Evolutionary conservation across 2,797 vertebrate genomes (phyloP), one percentile per base, ranked within the genome.

Genomic region (Staurois parvus): DNA sequence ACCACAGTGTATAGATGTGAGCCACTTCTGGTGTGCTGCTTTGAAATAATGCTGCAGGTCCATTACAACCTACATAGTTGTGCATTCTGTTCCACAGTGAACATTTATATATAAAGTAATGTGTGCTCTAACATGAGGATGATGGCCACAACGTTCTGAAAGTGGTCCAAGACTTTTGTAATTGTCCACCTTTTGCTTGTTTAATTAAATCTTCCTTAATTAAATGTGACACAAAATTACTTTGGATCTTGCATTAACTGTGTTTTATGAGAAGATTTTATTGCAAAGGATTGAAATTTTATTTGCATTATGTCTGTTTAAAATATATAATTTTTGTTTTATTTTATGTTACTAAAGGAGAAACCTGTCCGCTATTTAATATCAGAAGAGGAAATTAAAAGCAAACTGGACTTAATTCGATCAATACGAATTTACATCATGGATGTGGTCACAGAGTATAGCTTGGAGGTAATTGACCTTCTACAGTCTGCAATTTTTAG

Each of bases 381-480:
- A 88, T 94, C 88, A 21, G 92, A 94, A 84, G 86, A 95, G 30
- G 94, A 94, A 0, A 90, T 6, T 28, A 85, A 88, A 74, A 91
- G 86, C 83, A 91, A 93, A 80, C 5, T 88, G 19, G 26, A 68
- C 42, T 90, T 99, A 78, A 90, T 89, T 0, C 78, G 91, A 70
- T 90, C 98, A 70, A 95, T 99, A 88, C 95, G 94, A 37, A 92
- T 94, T 26, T 95, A 97, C 81, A 95, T 96, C 84, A 94, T 98
- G 94, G 94, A 95, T 42, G 90, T 95, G 32, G 96, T 98, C 85
- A 96, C 96, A 9, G 97, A 99, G 84, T 98, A 97, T 86, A 95
- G 94, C 12, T 91, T 92, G 4, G 89, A 96, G 97, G 97, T 98
- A 91, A 0, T 91, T 76, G 74, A 56, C 17, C 0, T 0, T 9